Evolutionary conservation across 2,797 vertebrate genomes (phyloP).

Genomic region (Falco naumanni): DNA sequence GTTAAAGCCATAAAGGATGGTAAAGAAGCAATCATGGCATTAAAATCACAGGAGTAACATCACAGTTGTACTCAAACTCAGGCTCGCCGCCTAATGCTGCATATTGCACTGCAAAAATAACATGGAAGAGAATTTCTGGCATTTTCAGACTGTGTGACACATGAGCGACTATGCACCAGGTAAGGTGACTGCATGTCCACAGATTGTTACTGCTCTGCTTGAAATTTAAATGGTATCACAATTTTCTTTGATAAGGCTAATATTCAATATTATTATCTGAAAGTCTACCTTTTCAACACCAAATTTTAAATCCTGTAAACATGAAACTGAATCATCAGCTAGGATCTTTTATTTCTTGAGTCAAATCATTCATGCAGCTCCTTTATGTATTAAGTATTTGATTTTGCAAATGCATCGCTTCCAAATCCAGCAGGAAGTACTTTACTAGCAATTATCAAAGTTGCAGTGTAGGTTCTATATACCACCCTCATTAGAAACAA

Average conservation of each 20-base stretch:
- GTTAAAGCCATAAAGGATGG: neutral
- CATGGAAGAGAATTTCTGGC: neutral
- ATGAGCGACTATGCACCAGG: accelerated
- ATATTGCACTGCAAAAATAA: neutral
- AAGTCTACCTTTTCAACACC: neutral
- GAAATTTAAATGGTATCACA: neutral
- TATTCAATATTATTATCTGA: neutral
- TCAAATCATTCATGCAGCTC: neutral
- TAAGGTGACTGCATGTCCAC: neutral
- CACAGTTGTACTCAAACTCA: neutral
- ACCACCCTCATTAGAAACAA: neutral
- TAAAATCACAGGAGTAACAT: neutral
- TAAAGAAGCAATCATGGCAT: neutral
- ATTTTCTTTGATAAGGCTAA: neutral
- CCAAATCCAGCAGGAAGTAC: neutral
- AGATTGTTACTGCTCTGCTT: neutral
- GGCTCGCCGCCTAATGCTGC: neutral
- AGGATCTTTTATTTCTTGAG: neutral
- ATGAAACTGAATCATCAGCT: neutral
- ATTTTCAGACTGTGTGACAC: neutral
- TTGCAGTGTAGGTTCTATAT: neutral
- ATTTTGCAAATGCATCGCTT: neutral
- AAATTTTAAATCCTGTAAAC: neutral
- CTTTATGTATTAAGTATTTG: neutral
- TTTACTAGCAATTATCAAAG: neutral